These are phyloP conservation scores for Sebastes schlegelii DNA, from an alignment of 2,113 vertebrate species.

Conservation along the genomic window DNA sequence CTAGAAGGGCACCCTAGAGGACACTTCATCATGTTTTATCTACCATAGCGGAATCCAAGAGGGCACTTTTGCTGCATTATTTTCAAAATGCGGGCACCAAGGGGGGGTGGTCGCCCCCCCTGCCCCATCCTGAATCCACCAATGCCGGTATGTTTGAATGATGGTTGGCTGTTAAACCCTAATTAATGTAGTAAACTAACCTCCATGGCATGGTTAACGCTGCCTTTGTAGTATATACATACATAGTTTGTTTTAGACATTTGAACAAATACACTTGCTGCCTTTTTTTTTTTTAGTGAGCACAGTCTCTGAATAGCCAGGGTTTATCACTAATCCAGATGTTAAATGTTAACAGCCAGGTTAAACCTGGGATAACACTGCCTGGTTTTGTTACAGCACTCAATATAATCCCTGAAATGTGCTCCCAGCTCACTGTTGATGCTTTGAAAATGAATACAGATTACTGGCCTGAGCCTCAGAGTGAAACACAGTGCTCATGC, in stretches of 20 bases:
- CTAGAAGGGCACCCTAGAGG: too few relatives aligned
- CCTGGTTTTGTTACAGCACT: not conserved
- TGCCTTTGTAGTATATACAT: not conserved
- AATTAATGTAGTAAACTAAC: not conserved
- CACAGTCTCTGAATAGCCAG: not conserved
- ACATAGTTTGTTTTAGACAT: not conserved
- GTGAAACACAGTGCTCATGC: not conserved
- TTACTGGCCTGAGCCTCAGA: not conserved
- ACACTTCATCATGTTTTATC: too few relatives aligned
- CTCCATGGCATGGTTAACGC: not conserved
- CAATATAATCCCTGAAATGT: slow-evolving; percentile 5
- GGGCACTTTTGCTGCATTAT: too few relatives aligned
- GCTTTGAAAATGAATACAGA: not conserved
- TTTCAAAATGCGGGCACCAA: too few relatives aligned
- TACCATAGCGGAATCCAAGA: too few relatives aligned
- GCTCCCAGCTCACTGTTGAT: not conserved
- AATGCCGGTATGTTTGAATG: too few relatives aligned
- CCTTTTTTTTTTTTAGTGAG: too few relatives aligned
- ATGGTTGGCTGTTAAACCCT: too few relatives aligned
- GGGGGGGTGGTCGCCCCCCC: too few relatives aligned
- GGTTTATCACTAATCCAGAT: slow-evolving; percentile 4
- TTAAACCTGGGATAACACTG: slow-evolving; percentile 17
- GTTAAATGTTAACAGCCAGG: slow-evolving; percentile 10
- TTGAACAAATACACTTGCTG: not conserved
- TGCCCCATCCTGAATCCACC: too few relatives aligned